Evolutionary conservation across 2,888 invertebrate genomes (phyloP), one percentile per base, ranked within the genome.

Genomic region (Trimorus sp.): DNA sequence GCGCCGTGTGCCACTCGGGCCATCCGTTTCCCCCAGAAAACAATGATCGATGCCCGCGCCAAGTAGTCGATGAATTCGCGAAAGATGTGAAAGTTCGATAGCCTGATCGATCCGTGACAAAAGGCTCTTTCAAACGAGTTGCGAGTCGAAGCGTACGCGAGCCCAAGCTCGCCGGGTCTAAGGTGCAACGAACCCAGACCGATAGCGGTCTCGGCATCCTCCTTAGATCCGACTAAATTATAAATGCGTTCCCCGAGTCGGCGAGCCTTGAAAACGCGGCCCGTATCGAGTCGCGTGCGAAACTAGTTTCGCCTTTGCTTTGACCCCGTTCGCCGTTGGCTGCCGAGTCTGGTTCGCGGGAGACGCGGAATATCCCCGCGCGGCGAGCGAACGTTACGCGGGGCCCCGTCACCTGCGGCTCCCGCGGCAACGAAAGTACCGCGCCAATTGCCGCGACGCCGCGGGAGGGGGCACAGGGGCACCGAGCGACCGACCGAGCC

Each of bases 51-150:
- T 69, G 78, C 58, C 42, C 60, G 82, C 73, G 74, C 73, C 15
- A 82, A 78, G 63, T 70, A 60, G 65, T 78, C 79, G 75, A 58
- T 70, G 48, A 70, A 74, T 75, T 71, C 71, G 76, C 76, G 63
- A 16, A 70, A 73, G 82, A 79, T 75, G 82, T 82, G 82, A 82
- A 82, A 82, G 82, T 82, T 79, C 71, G 79, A 81, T 81, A 78
- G 56, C 60, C 74, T 63, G 71, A 82, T 82, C 82, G 79, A 82
- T 78, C 82, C 78, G 75, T 70, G 82, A 82, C 82, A 82, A 82
- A 82, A 71, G 75, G 58, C 68, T 66, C 56, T 75, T 76, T 59
- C 75, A 80, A 80, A 65, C 59, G 49, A 51, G n/a, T 42, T 59
- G 69, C 69, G 60, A 71, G 70, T 53, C 63, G 58, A 5, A 45